Evolutionary conservation across 2,888 invertebrate species (phyloP), one percentile per base, ranked within the genome.

Genomic region (Notodonta dromedarius): DNA sequence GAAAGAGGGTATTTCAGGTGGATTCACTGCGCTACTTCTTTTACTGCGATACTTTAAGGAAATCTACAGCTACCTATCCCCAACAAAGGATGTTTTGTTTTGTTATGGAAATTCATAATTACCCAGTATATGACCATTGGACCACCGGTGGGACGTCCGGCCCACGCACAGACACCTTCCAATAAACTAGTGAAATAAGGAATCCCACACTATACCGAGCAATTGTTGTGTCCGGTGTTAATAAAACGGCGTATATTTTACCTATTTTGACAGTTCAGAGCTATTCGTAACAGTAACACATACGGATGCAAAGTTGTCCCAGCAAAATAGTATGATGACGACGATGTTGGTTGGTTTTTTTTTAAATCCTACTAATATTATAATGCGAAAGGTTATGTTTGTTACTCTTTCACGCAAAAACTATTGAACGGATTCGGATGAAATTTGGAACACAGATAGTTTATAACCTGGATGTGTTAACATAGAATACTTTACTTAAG

Each of bases 191-290:
- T 78, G 83, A 80, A 86, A 84, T 86, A 87, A 88, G 89, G 90
- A 91, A 90, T 91, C 89, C 90, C 90, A 93, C 91, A 90, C 89
- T 88, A 86, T 84, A 85, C 83, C 82, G 84, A 79, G 83, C 91
- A 87, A 91, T 91, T 90, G 90, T 91, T 87, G 86, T 83, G 87
- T 86, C 87, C 85, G 80, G 88, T 86, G 89, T 90, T 92, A 91
- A 91, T 92, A 91, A 91, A 93, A 92, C 88, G 90, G 81, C 83
- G 77, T 88, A 92, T 92, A 93, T 91, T 90, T 92, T 89, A 93
- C 85, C 87, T 89, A 92, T 92, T 92, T 92, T 93, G 93, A 93
- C 93, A 92, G 91, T 89, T 89, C 82, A 74, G 83, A 89, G 88
- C 89, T 88, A 88, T 91, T 90, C 77, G 85, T 89, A 89, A 86